Conservation (phyloP, 2,113 vertebrate species). For the Solenodon paradoxus region DNA sequence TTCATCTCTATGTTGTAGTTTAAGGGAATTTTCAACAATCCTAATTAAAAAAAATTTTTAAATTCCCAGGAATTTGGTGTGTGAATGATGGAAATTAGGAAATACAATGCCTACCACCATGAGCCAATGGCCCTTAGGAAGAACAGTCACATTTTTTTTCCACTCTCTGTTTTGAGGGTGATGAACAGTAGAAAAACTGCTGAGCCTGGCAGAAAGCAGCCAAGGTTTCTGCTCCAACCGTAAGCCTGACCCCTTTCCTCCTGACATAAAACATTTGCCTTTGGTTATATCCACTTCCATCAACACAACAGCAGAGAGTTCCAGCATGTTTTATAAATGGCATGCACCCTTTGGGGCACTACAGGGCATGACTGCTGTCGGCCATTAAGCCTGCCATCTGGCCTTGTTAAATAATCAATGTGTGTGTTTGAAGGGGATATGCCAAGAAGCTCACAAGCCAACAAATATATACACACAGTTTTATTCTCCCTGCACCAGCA, state of each 20-base stretch:
- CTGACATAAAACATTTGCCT: slow-evolving; percentile 43
- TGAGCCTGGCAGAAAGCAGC: slow-evolving; percentile 53
- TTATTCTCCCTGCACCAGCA: neutral
- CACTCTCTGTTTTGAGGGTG: neutral
- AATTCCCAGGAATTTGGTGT: neutral
- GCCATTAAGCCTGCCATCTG: slow-evolving; percentile 48
- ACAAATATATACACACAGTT: neutral
- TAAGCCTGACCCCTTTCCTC: slow-evolving; percentile 32
- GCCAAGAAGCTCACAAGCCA: slow-evolving; percentile 42
- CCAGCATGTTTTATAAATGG: slow-evolving; percentile 54
- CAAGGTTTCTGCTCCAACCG: slow-evolving; percentile 49
- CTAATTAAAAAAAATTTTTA: neutral
- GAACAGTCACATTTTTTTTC: neutral
- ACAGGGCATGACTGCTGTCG: slow-evolving; percentile 59
- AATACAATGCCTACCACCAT: neutral
- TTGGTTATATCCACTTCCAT: slow-evolving; percentile 49
- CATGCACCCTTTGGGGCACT: slow-evolving; percentile 48
- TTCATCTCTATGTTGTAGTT: neutral
- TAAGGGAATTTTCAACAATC: neutral
- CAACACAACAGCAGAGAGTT: slow-evolving; percentile 55
- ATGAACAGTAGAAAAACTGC: slow-evolving; percentile 21
- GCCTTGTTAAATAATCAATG: slow-evolving; percentile 70
- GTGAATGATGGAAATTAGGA: neutral
- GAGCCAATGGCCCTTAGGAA: neutral
- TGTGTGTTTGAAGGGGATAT: slow-evolving; percentile 15